phyloP scores from a whole-genome alignment of 2,888 invertebrate genomes.

The Lycocerus yunnanus region DNA sequence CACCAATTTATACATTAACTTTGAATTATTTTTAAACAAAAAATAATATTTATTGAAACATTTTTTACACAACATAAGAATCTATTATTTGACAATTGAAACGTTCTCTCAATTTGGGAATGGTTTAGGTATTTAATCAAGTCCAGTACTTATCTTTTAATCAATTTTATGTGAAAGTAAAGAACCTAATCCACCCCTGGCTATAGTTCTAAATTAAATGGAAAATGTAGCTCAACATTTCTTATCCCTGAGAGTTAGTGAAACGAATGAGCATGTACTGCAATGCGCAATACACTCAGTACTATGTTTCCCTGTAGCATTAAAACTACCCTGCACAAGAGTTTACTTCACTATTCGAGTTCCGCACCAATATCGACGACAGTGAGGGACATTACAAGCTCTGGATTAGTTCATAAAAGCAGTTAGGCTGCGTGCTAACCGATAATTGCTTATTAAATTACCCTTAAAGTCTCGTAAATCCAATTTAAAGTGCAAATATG shows the following conservation, averaged over 20 bases:
- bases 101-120: not conserved
- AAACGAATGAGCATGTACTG: constrained; percentile 33
- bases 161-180: constrained; percentile 25
- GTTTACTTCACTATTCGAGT: constrained; percentile 21
- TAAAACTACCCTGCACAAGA: constrained; percentile 25
- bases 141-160: constrained; percentile 22
- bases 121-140: constrained; percentile 11
- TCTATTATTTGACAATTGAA: not conserved
- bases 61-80: not conserved
- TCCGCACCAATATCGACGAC: constrained; percentile 29
- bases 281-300: constrained; percentile 31
- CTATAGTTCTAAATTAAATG: constrained; percentile 31
- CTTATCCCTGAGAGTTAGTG: constrained; percentile 30
- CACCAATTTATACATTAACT: too few species aligned
- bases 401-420: constrained; percentile 41
- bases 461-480: constrained; percentile 43
- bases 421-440: constrained; percentile 42
- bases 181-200: constrained; percentile 27
- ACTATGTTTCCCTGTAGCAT: constrained; percentile 12
- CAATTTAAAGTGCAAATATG: constrained; percentile 40
- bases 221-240: constrained; percentile 31
- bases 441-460: constrained; percentile 45
- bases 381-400: constrained; percentile 27
- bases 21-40: too few species aligned
- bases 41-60: not conserved